Evolutionary conservation across 2,888 invertebrate genomes (phyloP), one percentile per base, ranked within the genome.

Genomic region (Phaonia tiefii): DNA sequence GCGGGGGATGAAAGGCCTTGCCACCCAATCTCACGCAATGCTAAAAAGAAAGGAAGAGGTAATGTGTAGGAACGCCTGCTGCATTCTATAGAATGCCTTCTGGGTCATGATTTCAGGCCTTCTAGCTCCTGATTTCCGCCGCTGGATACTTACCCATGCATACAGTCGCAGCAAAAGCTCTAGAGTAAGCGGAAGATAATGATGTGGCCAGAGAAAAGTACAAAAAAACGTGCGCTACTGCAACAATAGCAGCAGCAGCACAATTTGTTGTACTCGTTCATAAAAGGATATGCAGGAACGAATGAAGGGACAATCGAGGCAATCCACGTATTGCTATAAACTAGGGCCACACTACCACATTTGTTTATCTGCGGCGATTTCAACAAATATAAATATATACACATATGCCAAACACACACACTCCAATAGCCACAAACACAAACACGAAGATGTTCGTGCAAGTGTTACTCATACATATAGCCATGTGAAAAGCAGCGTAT

Each of bases 151-250:
- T n/a, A n/a, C n/a, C n/a, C n/a, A n/a, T n/a, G n/a, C n/a, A n/a
- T n/a, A n/a, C n/a, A n/a, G n/a, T n/a, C n/a, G n/a, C n/a, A n/a
- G n/a, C n/a, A 56, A 31, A 31, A 26, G 22, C 39, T 46, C n/a
- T 60, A 54, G 17, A 39, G 69, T 70, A 71, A 39, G 51, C 51
- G 70, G 11, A 70, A 77, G 70, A 80, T 74, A 77, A 66, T 66
- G 70, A 70, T 75, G 79, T 58, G 74, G 75, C 63, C 49, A 37
- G 26, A 13, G 13, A 39, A 58, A n/a, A 60, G 22, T 31, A n/a
- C 31, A 58, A 60, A n/a, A 26, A 25, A 63, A 20, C 25, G 8
- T 51, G 46, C 13, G 46, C 25, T 10, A 5, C n/a, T 54, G 54
- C 72, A 73, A 17, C 17, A 46, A 15, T 31, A 5, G 31, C n/a